Percentiles rank a stretch among this genome's conserved stretches.
phyloP scores from a whole-genome alignment of 2,113 vertebrate species.

The Tupaia tana region DNA sequence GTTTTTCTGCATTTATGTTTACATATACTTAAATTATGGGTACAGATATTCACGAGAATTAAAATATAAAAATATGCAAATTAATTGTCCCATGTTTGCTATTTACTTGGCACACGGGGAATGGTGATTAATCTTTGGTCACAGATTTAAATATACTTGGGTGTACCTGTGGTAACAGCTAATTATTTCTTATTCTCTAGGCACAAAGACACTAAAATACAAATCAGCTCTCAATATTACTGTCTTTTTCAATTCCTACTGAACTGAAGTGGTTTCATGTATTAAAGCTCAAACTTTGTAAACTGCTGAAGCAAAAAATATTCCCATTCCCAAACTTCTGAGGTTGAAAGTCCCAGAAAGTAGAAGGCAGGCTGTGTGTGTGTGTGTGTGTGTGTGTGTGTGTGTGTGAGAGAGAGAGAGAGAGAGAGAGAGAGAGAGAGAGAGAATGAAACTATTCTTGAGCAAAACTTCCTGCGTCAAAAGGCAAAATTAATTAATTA shows the following conservation, averaged over 20 bases:
- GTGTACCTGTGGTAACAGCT: not conserved
- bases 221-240: not conserved
- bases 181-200: not conserved
- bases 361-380: not conserved
- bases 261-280: not conserved
- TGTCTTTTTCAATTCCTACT: slow-evolving; percentile 4
- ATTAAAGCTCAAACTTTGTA: slow-evolving; percentile 17
- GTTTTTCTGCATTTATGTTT: not conserved
- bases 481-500: not conserved
- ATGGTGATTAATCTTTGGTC: not conserved
- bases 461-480: not conserved
- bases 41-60: not conserved
- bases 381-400: not conserved
- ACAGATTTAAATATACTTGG: not conserved
- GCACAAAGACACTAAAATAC: not conserved
- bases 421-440: no score
- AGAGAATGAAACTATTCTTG: not conserved
- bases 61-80: not conserved
- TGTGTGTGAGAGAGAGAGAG: not conserved
- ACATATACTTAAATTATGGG: not conserved
- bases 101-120: not conserved
- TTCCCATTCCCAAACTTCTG: not conserved
- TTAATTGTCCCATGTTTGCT: not conserved
- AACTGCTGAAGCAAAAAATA: not conserved
- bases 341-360: not conserved